These are phyloP conservation scores for Galeruca laticollis DNA, from an alignment of 2,888 invertebrate genomes.

Conservation along the genomic window DNA sequence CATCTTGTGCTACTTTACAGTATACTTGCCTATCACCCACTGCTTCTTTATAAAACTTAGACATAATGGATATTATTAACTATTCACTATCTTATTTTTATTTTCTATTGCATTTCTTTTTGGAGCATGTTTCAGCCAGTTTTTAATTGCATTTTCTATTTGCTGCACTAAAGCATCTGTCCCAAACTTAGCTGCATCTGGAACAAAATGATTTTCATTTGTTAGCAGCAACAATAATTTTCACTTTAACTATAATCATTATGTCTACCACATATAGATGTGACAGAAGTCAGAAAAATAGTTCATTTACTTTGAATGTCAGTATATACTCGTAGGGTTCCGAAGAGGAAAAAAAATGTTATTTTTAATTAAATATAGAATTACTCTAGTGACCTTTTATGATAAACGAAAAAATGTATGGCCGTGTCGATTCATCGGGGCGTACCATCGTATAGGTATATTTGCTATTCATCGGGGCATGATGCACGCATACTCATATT, in stretches of 20 bases:
- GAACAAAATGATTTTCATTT: too few species aligned
- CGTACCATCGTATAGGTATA: too few species aligned
- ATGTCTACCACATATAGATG: background rate
- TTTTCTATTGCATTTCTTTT: conserved; percentile 6
- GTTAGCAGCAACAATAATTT: too few species aligned
- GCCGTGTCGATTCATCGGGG: too few species aligned
- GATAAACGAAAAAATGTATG: too few species aligned
- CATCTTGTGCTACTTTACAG: conserved; percentile 9
- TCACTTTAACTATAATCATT: background rate
- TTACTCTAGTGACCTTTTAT: too few species aligned
- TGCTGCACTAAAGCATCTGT: background rate
- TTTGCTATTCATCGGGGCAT: too few species aligned
- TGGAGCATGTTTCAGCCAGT: conserved; percentile 14
- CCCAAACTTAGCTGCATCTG: conserved; percentile 12
- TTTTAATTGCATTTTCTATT: conserved; percentile 9
- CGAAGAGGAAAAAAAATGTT: too few species aligned
- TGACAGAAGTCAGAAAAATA: background rate
- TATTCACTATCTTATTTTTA: background rate
- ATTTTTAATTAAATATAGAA: too few species aligned
- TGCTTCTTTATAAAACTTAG: conserved; percentile 19
- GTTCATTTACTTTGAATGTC: too few species aligned
- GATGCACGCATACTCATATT: too few species aligned
- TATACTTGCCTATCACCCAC: conserved; percentile 21
- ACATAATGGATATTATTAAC: background rate
- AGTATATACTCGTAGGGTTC: too few species aligned